Base-by-base conservation (phyloP, 37 sponge, comb jelly and placozoan species). In the Cliona cf. orientalis region DNA sequence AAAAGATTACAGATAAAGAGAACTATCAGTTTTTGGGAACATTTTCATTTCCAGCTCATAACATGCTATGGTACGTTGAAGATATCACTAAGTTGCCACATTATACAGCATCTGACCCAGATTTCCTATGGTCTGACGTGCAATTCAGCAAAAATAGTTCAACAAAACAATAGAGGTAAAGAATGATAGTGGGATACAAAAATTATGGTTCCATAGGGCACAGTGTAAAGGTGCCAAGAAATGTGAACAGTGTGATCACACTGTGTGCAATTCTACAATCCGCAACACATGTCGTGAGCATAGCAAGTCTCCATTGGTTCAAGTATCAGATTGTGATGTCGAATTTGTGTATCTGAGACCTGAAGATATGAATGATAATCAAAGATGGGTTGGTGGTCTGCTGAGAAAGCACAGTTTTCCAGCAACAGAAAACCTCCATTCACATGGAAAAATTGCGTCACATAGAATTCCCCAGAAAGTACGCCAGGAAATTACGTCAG, bases 71-170 rank as follows among this genome's bases (percentile, higher is more conserved):
- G 2, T 64, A 65, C n/a, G 28, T 34, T n/a, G 44, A 22, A 5
- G 45, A 78, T 64, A 40, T 78, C 19, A 62, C 64, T 2, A 25
- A 61, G 2, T 33, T 78, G 67, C 66, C 66, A 64, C 66, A 64
- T 6, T 78, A 41, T 49, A 46, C n/a, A 25, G 42, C 42, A 46
- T 12, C 9, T 59, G 41, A 59, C 42, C 44, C 44, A 2, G 67
- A 78, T 34, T 78, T 64, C 42, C 42, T 78, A 3, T 78, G 66
- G 66, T 42, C 28, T 62, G 79, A 78, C 64, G 64, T 78, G 17
- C 79, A 78, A 41, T 40, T 78, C 4, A 41, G 79, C 26, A 78
- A 78, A 28, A 57, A 29, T 3, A 41, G 66, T 11, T 40, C 33
- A 6, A 39, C 44, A 11, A 38, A 58, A 58, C 5, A 4, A 14